phyloP scores from a whole-genome alignment of 2,113 vertebrate genomes.

The Dromiciops gliroides region DNA sequence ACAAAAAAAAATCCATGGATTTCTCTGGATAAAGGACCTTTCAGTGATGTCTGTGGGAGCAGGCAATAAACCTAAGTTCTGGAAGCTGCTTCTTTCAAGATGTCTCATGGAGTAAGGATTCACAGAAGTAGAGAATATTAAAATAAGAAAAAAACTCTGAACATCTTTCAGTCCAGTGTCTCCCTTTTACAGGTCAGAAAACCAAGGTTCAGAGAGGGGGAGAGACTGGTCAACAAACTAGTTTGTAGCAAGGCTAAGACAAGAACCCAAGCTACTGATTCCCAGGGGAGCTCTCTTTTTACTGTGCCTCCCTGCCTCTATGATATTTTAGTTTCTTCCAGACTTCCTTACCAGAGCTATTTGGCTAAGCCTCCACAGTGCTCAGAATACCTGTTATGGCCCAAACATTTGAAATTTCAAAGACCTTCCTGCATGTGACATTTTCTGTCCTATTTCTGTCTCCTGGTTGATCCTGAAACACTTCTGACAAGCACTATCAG shows the following conservation, averaged over 20 bases:
- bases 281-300: neutral
- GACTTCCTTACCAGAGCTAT: neutral
- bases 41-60: neutral
- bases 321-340: neutral
- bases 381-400: neutral
- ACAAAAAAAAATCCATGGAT: neutral
- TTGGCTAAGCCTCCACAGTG: neutral
- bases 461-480: conserved; percentile 15
- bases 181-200: neutral
- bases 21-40: neutral
- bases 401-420: conserved; percentile 1
- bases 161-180: neutral
- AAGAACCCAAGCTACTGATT: neutral
- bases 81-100: neutral
- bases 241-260: neutral
- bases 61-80: neutral
- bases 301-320: neutral
- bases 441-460: conserved; percentile 23
- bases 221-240: neutral
- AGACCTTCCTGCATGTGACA: neutral
- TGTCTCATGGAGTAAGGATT: neutral
- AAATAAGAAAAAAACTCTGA: neutral
- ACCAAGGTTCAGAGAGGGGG: neutral
- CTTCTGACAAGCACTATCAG: conserved; percentile 29
- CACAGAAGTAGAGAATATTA: neutral